Conservation (phyloP, 2,888 invertebrate species). For the Cylloceria caligata region DNA sequence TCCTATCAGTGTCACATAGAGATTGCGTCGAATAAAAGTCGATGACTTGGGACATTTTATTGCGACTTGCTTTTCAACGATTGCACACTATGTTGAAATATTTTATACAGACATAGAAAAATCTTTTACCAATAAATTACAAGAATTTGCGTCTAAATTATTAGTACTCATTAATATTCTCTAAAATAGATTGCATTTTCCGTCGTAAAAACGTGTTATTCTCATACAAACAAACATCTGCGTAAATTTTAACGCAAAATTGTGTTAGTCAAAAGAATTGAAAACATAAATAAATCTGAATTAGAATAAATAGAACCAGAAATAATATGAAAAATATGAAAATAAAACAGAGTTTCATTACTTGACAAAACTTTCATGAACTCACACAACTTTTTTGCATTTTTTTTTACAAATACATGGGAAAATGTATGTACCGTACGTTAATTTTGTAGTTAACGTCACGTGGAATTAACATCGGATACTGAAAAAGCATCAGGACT, state of each 20-base stretch:
- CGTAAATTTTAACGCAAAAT: too few relatives aligned
- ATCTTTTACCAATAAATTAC: too few relatives aligned
- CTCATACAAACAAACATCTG: too few relatives aligned
- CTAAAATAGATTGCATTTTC: background rate
- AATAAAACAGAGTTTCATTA: background rate
- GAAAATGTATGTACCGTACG: background rate
- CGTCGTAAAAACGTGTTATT: too few relatives aligned
- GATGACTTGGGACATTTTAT: slow-evolving; percentile 25
- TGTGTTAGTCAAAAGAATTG: background rate
- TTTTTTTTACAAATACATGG: background rate
- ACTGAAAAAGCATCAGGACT: background rate
- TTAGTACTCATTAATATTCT: background rate
- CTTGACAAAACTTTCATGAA: background rate
- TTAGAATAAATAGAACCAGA: background rate
- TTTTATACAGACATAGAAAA: too few relatives aligned
- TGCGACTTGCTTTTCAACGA: background rate
- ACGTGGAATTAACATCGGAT: slow-evolving; percentile 27
- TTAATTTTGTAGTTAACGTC: slow-evolving; percentile 5
- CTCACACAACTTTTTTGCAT: background rate
- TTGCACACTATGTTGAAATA: background rate
- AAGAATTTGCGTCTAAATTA: too few relatives aligned
- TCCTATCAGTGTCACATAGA: slow-evolving; percentile 43
- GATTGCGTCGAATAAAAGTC: slow-evolving; percentile 37
- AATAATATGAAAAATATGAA: background rate
- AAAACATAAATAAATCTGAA: background rate